phyloP scores from a whole-genome alignment of 2,888 invertebrate genomes.

The Acronicta aceris region DNA sequence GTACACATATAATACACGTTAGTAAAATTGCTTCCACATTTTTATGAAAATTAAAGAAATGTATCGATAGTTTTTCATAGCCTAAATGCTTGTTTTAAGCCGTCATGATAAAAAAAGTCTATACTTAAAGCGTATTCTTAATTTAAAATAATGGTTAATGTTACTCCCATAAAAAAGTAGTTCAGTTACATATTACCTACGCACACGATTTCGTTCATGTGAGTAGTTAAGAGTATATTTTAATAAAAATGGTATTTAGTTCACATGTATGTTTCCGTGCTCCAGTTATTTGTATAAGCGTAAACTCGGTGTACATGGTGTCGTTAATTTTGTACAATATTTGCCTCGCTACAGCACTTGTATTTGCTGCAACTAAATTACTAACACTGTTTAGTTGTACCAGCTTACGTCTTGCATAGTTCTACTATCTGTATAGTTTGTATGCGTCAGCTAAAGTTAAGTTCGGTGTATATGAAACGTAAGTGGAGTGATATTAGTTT shows the following conservation, averaged over 20 bases:
- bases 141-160: no score
- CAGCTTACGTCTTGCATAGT: slow-evolving; percentile 27
- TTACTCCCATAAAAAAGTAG: no score
- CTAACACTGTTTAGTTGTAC: slow-evolving; percentile 20
- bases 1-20: no score
- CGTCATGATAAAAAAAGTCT: not conserved
- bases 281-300: slow-evolving; percentile 13
- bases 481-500: no score
- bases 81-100: no score
- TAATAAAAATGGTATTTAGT: slow-evolving; percentile 4
- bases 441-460: not conserved
- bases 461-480: no score
- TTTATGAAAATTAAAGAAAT: no score
- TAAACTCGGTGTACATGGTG: slow-evolving; percentile 20
- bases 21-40: no score
- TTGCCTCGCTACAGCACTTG: slow-evolving; percentile 16
- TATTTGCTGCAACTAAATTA: slow-evolving; percentile 40
- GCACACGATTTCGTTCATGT: not conserved
- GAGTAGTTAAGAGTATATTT: not conserved
- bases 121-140: no score
- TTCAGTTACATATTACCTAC: not conserved
- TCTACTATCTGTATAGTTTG: slow-evolving; percentile 6
- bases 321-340: slow-evolving; percentile 39
- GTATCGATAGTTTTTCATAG: no score
- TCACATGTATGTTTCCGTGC: slow-evolving; percentile 5